These are phyloP conservation scores for Istiophorus platypterus DNA, from an alignment of 2,113 vertebrate genomes.

Conservation along the genomic window DNA sequence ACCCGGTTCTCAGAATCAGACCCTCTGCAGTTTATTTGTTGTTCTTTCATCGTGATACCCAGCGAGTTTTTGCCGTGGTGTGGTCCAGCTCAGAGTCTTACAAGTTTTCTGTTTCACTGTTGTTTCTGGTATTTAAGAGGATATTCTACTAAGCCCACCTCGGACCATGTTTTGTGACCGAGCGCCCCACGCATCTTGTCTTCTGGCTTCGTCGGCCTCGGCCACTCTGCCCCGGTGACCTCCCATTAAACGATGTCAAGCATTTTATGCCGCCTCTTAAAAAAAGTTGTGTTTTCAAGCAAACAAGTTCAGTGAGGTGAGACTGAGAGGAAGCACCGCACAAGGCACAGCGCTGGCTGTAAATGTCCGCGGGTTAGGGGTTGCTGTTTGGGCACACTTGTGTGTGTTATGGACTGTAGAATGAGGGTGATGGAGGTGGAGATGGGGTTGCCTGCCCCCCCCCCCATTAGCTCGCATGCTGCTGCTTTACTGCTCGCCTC, in stretches of 20 bases:
- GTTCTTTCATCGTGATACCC: constrained; percentile 4
- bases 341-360: constrained; percentile 13
- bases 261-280: constrained; percentile 63
- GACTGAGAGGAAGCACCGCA: constrained; percentile 25
- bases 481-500: constrained; percentile 59
- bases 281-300: constrained; percentile 46
- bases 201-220: constrained; percentile 34
- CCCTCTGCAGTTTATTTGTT: neutral
- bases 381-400: constrained; percentile 37
- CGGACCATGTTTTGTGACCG: neutral
- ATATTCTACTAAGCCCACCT: neutral
- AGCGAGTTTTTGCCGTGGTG: neutral
- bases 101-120: constrained; percentile 20
- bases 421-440: constrained; percentile 27
- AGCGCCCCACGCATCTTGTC: constrained; percentile 10
- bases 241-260: constrained; percentile 59
- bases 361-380: constrained; percentile 31
- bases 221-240: constrained; percentile 52
- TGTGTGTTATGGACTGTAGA: constrained; percentile 37
- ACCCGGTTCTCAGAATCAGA: constrained; percentile 9
- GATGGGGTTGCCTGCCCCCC: neutral
- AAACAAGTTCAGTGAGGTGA: constrained; percentile 44
- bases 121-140: constrained; percentile 21
- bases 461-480: constrained; percentile 23
- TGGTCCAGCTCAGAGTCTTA: constrained; percentile 12